Evolutionary conservation across 2,797 vertebrate genomes (phyloP), one percentile per base, ranked within the genome.

Genomic region (Taenioides sp.): DNA sequence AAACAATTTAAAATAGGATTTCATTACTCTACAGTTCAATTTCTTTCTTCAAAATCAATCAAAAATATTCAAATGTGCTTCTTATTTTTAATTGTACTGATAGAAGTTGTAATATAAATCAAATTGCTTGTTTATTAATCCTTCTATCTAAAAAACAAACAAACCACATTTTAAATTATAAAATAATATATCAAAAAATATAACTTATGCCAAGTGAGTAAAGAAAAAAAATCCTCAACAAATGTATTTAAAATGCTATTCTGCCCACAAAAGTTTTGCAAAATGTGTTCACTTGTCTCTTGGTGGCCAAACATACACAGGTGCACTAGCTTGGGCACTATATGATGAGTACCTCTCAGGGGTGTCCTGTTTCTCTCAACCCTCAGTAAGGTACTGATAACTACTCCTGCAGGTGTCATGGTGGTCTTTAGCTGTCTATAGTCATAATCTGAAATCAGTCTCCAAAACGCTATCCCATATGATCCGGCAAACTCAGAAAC

Each of bases 371-470:
- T 89, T 82, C 91, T 78, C 70, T 58, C 69, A 25, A 74, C 70
- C 80, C 73, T 67, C 63, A 2, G 73, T 62, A 50, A 80, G 84
- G 80, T 80, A 85, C 80, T 52, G 10, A 78, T 76, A 67, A 78
- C 76, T 75, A 50, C 75, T 78, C 84, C 67, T 75, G 80, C 70
- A 31, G 74, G 67, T 81, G 81, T 76, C 74, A 68, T 16, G 86
- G 85, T 89, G 87, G 87, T 85, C 85, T 67, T 66, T 23, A 61
- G 72, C 76, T 81, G 81, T 87, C 83, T 81, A 82, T 86, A 70
- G 75, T 73, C 80, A 82, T 73, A 76, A 82, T 83, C 80, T 78
- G 80, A 78, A 83, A 84, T 77, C 75, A 80, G 81, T 80, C 85
- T 82, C 68, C 71, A 85, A 76, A 83, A 82, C 84, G 80, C 82